Evolutionary conservation across 2,888 invertebrate species (phyloP).

Genomic region (Pelosia muscerda): DNA sequence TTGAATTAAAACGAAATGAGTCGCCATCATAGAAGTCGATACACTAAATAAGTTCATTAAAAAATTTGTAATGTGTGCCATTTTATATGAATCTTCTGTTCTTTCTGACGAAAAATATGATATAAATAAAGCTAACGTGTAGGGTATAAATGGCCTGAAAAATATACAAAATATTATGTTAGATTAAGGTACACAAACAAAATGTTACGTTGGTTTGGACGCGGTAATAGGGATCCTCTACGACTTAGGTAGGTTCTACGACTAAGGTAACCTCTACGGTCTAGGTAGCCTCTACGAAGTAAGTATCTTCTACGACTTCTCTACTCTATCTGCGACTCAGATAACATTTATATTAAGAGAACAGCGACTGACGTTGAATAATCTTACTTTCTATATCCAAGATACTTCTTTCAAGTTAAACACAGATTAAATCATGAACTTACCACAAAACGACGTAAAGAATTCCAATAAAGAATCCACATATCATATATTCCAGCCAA

Average conservation of each 20-base stretch:
- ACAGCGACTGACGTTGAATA: too few species aligned
- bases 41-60: slow-evolving; percentile 87
- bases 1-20: slow-evolving; percentile 87
- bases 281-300: too few species aligned
- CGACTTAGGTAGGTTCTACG: too few species aligned
- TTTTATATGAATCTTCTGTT: slow-evolving; percentile 74
- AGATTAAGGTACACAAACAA: background rate
- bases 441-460: slow-evolving; percentile 88
- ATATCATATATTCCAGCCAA: slow-evolving; percentile 86
- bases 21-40: slow-evolving; percentile 87
- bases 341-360: background rate
- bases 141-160: slow-evolving; percentile 88
- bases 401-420: background rate
- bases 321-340: background rate
- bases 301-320: too few species aligned
- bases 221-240: background rate
- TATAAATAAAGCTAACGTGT: slow-evolving; percentile 88
- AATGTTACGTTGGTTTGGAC: background rate
- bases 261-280: too few species aligned
- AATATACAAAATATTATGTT: slow-evolving; percentile 8
- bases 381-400: background rate
- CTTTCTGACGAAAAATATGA: slow-evolving; percentile 87
- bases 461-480: slow-evolving; percentile 86
- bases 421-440: slow-evolving; percentile 39
- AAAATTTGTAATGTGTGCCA: slow-evolving; percentile 90